Evolutionary conservation across 1,140 invertebrate species (phyloP).

Genomic region (Diuraphis noxia): DNA sequence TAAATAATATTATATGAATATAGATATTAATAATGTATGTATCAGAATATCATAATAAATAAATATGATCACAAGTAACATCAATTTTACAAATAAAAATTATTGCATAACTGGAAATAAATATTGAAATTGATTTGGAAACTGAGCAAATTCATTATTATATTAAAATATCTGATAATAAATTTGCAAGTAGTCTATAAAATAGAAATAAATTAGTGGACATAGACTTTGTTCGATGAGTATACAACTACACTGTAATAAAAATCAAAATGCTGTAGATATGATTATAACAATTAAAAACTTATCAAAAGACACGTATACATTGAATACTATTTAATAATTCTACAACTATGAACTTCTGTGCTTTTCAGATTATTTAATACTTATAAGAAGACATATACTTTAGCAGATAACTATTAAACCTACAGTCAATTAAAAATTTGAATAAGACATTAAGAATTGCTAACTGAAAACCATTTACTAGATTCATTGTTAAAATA

Average conservation of each 20-base stretch:
- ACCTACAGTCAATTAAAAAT: neutral
- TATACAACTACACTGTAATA: neutral
- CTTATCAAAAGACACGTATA: neutral
- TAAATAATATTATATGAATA: neutral
- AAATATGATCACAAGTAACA: neutral
- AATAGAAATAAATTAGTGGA: neutral
- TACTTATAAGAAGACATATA: neutral
- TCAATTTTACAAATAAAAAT: neutral
- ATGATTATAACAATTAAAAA: neutral
- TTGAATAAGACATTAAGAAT: neutral
- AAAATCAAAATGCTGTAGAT: conserved; percentile 2
- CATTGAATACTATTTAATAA: neutral
- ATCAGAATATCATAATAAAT: neutral
- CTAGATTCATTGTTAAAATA: neutral
- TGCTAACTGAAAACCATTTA: neutral
- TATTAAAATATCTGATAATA: neutral
- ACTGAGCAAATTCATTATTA: neutral
- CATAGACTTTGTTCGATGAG: conserved; percentile 16
- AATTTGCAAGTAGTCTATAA: neutral
- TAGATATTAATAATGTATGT: neutral
- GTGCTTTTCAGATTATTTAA: neutral
- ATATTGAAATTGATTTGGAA: neutral
- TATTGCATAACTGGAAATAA: neutral
- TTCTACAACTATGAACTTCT: neutral
- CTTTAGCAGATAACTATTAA: neutral